A percentile compares a stretch with the other conserved stretches of the same genome.
phyloP scores from a whole-genome alignment of 2,888 invertebrate genomes.

The Acronicta leporina region DNA sequence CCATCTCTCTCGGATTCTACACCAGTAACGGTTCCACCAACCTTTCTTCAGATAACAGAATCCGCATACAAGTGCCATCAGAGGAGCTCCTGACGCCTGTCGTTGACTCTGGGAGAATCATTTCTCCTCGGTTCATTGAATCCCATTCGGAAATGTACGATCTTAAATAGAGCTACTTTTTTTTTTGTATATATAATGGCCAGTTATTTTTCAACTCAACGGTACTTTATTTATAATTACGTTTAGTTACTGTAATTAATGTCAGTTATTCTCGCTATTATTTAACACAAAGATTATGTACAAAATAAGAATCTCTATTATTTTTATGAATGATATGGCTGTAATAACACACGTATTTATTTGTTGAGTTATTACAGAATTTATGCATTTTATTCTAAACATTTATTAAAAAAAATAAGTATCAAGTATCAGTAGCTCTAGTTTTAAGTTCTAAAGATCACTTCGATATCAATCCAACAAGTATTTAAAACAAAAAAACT shows the following conservation, averaged over 20 bases:
- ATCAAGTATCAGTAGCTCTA: not conserved
- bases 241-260: slow-evolving; percentile 25
- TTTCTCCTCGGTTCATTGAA: slow-evolving; percentile 78
- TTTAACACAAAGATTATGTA: slow-evolving; percentile 43
- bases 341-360: slow-evolving; percentile 28
- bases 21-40: slow-evolving; percentile 89
- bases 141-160: slow-evolving; percentile 81
- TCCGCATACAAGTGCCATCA: slow-evolving; percentile 92
- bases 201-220: slow-evolving; percentile 37
- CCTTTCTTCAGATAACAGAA: slow-evolving; percentile 90
- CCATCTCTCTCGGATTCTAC: slow-evolving; percentile 80
- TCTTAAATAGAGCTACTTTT: slow-evolving; percentile 72
- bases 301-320: slow-evolving; percentile 47
- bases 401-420: slow-evolving; percentile 9
- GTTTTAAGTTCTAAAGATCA: not conserved
- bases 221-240: slow-evolving; percentile 8
- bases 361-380: slow-evolving; percentile 31
- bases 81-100: slow-evolving; percentile 91
- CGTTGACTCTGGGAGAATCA: slow-evolving; percentile 89
- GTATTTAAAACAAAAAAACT: not conserved
- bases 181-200: slow-evolving; percentile 26
- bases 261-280: slow-evolving; percentile 37
- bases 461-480: not conserved
- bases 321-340: slow-evolving; percentile 34
- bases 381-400: slow-evolving; percentile 33